Percentiles rank a stretch among this genome's conserved stretches.
phyloP scores from a whole-genome alignment of 2,797 vertebrate genomes.

The Hirundo rustica region DNA sequence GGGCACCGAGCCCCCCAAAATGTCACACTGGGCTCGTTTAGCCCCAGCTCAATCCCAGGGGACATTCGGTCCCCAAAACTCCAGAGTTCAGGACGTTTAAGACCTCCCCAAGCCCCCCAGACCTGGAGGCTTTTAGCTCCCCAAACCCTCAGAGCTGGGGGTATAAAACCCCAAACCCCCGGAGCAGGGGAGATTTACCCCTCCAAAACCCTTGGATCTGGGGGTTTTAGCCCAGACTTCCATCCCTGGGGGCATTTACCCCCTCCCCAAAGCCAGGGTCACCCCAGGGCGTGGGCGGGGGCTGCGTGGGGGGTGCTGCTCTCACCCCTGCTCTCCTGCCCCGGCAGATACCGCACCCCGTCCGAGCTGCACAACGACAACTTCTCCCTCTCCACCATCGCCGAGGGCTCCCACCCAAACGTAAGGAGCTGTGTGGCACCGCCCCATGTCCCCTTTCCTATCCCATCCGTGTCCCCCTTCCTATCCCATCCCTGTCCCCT shows the following conservation, averaged over 20 bases:
- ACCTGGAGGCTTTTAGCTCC: neutral
- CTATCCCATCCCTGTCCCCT: too few species aligned
- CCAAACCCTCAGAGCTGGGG: neutral
- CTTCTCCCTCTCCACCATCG: conserved; percentile 99
- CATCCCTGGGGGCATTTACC: neutral
- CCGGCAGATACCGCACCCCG: conserved; percentile 92
- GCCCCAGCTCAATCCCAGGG: neutral
- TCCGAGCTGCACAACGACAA: conserved; percentile 99
- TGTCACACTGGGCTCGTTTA: neutral
- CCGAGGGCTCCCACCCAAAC: conserved; percentile 98
- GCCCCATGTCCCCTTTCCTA: neutral
- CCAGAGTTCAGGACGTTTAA: neutral
- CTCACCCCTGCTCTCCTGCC: neutral
- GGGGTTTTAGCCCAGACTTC: neutral
- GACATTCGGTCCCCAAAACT: neutral
- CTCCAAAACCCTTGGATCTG: neutral
- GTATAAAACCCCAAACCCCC: neutral
- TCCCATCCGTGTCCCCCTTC: too few species aligned
- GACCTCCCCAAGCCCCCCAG: accelerated
- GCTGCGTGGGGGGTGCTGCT: accelerated
- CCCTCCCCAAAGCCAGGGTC: accelerated
- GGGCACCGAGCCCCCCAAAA: neutral
- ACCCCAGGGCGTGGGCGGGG: accelerated
- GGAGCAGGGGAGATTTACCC: accelerated
- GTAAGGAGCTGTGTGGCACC: conserved; percentile 91